These are phyloP conservation scores for Phrynocephalus forsythii DNA, from an alignment of 2,797 vertebrate genomes.

Conservation along the genomic window DNA sequence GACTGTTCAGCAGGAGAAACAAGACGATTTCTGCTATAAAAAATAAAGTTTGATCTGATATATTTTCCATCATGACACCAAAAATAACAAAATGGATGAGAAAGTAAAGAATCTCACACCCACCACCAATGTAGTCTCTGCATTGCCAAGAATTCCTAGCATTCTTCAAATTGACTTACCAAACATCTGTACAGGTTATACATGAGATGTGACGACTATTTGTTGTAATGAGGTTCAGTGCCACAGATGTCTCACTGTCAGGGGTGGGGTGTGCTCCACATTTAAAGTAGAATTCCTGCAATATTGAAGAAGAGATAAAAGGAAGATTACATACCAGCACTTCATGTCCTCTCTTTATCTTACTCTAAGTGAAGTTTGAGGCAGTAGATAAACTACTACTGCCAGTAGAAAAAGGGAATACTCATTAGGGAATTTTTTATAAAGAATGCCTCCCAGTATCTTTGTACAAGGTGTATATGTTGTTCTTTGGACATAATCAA, in stretches of 20 bases:
- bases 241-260: conserved; percentile 88
- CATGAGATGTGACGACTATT: conserved; percentile 86
- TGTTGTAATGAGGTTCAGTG: conserved; percentile 86
- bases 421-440: conserved; percentile 28
- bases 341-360: conserved; percentile 42
- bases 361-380: conserved; percentile 45
- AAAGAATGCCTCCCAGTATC: conserved; percentile 29
- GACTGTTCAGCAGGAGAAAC: neutral
- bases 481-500: neutral
- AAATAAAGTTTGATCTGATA: neutral
- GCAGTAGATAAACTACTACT: conserved; percentile 55
- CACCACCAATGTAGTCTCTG: conserved; percentile 13
- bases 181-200: conserved; percentile 87
- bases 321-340: conserved; percentile 49
- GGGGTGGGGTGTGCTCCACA: conserved; percentile 90
- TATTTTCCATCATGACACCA: neutral
- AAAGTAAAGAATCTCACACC: neutral
- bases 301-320: conserved; percentile 71
- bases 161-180: conserved; percentile 76
- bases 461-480: neutral
- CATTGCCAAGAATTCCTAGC: neutral
- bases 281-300: conserved; percentile 94
- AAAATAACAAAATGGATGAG: neutral
- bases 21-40: neutral
- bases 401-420: conserved; percentile 42